These are phyloP conservation scores for Geococcyx californianus DNA, from an alignment of 2,113 vertebrate species.

Conservation along the genomic window DNA sequence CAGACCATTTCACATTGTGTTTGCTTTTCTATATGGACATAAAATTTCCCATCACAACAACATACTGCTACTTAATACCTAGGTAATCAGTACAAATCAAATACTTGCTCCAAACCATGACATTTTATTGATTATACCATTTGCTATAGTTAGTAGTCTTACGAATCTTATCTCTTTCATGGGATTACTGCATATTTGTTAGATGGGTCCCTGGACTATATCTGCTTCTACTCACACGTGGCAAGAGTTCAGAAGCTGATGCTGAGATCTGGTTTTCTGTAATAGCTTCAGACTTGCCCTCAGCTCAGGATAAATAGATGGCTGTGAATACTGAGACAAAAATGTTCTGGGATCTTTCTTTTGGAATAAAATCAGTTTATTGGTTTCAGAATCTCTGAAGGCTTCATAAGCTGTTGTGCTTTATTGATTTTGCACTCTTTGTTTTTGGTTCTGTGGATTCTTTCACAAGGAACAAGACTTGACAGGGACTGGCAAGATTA, in stretches of 20 bases:
- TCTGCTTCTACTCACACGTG: not conserved
- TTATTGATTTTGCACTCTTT: constrained; percentile 23
- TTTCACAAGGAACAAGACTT: not conserved
- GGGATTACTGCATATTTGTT: not conserved
- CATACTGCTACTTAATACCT: not conserved
- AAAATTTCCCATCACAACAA: not conserved
- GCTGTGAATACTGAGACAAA: not conserved
- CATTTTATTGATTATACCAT: not conserved
- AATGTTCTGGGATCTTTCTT: not conserved
- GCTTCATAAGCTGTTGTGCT: not conserved
- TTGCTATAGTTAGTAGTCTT: not conserved
- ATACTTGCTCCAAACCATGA: not conserved
- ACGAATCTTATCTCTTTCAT: not conserved
- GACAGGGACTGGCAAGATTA: not conserved
- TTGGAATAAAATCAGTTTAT: constrained; percentile 1
- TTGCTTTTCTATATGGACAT: not conserved
- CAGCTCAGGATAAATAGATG: not conserved
- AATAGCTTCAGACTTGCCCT: constrained; percentile 10
- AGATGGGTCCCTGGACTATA: not conserved
- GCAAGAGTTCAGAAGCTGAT: constrained; percentile 4
- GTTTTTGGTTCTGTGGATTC: not conserved
- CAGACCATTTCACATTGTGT: not conserved
- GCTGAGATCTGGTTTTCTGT: not conserved
- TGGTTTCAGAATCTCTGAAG: not conserved
- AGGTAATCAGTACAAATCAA: not conserved